Evolutionary conservation across 2,113 vertebrate genomes (phyloP), one percentile per base, ranked within the genome.

Genomic region (Oryctolagus cuniculus): DNA sequence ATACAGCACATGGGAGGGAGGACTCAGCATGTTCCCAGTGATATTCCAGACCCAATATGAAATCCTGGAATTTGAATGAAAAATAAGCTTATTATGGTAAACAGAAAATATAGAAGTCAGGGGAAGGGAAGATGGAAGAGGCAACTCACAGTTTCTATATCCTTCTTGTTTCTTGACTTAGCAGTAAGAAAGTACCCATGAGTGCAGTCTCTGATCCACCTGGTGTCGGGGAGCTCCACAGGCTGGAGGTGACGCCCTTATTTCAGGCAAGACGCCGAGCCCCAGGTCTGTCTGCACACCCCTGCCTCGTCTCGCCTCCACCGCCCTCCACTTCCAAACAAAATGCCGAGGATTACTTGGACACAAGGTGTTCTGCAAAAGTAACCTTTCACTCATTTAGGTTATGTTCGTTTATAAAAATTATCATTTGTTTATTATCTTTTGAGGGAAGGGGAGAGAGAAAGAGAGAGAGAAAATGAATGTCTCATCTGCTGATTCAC

Each of bases 1-100:
- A 5, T 44, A 89, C 6, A 25, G 5, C 55, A 61, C 12, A 24
- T 29, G 10, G 22, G 31, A 55, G 63, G 25, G 31, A 63, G 63
- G 69, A 74, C 69, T 93, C 16, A 85, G 86, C 95, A 79, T 94
- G 29, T 7, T 61, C 11, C 31, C 24, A 66, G 24, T 34, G 38
- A 21, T 93, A 82, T 92, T 92, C 91, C 34, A 90, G 78, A 74
- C 21, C 91, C 8, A 78, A 34, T 27, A 58, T 51, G 84, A 67
- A 90, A 83, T 79, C 94, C 25, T 87, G 87, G 61, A 94, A 80
- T 29, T 64, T 82, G 38, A 80, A 82, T 86, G 16, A 84, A 95
- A 67, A 89, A 63, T 17, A 64, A 44, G 15, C 79, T 27, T 64
- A 29, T 81, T 82, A 55, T 25, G 21, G 29, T 92, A 91, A 90